Conservation (phyloP, 2,113 vertebrate species). For the Daubentonia madagascariensis region DNA sequence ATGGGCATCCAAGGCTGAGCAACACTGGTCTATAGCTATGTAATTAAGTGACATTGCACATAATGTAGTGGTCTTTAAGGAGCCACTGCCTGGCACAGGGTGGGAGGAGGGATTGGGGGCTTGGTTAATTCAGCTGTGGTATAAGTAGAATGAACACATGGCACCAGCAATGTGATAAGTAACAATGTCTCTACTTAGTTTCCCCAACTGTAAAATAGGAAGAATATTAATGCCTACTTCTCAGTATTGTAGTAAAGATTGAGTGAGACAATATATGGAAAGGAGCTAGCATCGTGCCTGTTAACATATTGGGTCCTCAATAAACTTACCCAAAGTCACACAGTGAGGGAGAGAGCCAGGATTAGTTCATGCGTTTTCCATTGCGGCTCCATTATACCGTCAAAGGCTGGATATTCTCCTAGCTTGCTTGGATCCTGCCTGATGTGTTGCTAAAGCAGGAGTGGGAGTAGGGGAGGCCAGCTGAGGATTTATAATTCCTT, state of each 20-base stretch:
- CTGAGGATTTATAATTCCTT: neutral
- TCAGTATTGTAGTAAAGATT: neutral
- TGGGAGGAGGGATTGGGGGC: neutral
- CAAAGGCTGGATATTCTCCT: neutral
- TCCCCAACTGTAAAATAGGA: neutral
- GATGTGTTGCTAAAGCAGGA: neutral
- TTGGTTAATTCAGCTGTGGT: neutral
- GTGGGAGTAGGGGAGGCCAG: neutral
- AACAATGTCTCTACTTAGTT: neutral
- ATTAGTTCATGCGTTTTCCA: neutral
- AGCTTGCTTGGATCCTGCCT: neutral
- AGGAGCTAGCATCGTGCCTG: neutral
- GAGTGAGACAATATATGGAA: neutral
- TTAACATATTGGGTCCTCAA: neutral
- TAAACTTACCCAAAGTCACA: neutral
- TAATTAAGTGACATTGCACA: neutral
- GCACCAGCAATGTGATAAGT: neutral
- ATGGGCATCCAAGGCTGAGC: neutral
- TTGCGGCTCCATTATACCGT: neutral
- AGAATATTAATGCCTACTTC: neutral
- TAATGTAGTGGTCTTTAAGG: neutral
- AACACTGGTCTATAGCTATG: neutral
- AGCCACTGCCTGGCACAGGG: neutral
- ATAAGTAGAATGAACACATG: neutral
- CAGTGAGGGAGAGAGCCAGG: neutral